A percentile compares a stretch with the other conserved stretches of the same genome.
These are phyloP conservation scores for Trypoxylon attenuatum DNA, from an alignment of 2,888 invertebrate genomes.

Conservation along the genomic window DNA sequence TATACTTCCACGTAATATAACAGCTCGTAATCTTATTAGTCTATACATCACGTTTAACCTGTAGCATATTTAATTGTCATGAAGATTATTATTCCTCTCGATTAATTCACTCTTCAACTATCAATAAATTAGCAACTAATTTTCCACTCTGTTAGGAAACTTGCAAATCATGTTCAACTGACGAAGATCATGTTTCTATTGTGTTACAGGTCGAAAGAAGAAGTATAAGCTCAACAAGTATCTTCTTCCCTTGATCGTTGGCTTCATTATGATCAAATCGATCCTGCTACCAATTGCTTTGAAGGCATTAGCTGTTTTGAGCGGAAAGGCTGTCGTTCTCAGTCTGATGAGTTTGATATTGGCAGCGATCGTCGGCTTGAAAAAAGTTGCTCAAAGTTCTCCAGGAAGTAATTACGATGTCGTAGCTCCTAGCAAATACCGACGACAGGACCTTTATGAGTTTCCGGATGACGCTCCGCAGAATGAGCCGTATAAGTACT, in stretches of 20 bases:
- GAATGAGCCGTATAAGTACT: conserved; percentile 67
- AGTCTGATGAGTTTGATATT: conserved; percentile 78
- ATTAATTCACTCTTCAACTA: no score
- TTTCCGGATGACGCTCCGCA: conserved; percentile 54
- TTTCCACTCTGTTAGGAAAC: no score
- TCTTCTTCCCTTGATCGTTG: conserved; percentile 79
- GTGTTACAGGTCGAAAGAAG: conserved; percentile 65
- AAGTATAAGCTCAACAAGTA: conserved; percentile 77
- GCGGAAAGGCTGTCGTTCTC: conserved; percentile 77
- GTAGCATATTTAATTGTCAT: no score
- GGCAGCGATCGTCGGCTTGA: conserved; percentile 79
- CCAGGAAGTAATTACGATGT: conserved; percentile 49
- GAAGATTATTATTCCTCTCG: no score
- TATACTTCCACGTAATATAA: not conserved
- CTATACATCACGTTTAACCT: no score
- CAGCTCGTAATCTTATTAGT: not conserved
- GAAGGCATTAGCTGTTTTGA: conserved; percentile 82
- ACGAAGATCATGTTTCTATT: not conserved
- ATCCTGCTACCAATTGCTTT: conserved; percentile 81
- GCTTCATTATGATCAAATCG: conserved; percentile 80
- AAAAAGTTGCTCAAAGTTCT: conserved; percentile 74
- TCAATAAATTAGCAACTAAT: no score
- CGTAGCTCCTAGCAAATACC: conserved; percentile 63
- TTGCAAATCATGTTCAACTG: not conserved
- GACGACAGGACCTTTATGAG: conserved; percentile 63